Conservation (phyloP, 2,113 vertebrate genomes). For the Marmota monax region DNA sequence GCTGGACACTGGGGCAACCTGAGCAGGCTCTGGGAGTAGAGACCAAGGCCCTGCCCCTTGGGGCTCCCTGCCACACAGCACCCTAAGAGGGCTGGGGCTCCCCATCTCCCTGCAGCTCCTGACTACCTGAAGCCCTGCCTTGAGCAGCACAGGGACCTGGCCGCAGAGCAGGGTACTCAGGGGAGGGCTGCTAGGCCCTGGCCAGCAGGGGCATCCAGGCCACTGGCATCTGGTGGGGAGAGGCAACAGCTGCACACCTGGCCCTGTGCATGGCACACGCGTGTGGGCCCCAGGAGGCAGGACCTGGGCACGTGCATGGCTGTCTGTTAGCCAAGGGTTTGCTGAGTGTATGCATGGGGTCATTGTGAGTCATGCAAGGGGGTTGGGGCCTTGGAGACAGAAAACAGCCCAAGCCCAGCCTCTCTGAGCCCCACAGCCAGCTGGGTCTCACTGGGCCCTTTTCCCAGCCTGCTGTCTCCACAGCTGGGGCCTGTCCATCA, state of each 20-base stretch:
- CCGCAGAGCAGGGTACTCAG: too few relatives aligned
- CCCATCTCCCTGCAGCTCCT: neutral
- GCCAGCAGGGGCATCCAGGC: neutral
- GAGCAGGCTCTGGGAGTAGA: neutral
- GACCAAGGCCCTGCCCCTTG: neutral
- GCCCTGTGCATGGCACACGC: neutral
- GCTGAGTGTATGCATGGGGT: fast-evolving
- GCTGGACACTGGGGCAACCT: neutral
- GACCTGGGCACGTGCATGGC: neutral
- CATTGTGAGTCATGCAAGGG: fast-evolving
- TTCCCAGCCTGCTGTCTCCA: neutral
- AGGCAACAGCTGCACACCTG: neutral
- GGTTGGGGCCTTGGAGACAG: neutral
- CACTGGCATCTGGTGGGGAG: neutral
- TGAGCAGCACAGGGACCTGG: neutral
- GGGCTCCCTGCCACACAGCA: neutral
- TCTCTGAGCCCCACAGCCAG: neutral
- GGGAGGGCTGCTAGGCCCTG: neutral
- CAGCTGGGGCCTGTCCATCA: neutral
- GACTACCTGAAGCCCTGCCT: neutral
- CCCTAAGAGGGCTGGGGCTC: neutral
- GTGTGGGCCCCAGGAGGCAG: neutral
- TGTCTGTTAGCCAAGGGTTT: fast-evolving
- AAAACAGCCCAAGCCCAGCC: neutral
- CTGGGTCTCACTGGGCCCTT: neutral